Evolutionary conservation across 2,797 vertebrate species (phyloP).

Genomic region (Muscicapa striata): DNA sequence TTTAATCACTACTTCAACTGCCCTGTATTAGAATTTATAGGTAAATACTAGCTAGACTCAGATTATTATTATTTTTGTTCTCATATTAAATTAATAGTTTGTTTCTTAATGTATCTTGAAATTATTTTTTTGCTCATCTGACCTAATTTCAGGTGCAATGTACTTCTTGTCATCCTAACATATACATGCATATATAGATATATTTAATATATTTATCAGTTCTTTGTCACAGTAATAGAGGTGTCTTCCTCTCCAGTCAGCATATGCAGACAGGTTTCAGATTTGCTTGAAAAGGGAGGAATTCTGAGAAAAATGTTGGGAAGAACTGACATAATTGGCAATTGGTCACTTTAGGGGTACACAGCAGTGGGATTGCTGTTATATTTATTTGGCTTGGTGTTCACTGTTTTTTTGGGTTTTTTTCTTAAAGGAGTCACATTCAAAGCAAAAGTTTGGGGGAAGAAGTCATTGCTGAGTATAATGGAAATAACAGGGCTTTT

Average conservation of each 20-base stretch:
- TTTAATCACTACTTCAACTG: neutral
- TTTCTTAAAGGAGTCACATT: accelerated
- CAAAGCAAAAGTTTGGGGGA: neutral
- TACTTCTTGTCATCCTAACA: neutral
- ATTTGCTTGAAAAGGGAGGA: neutral
- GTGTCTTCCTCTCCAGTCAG: neutral
- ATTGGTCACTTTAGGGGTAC: neutral
- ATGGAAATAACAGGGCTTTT: neutral
- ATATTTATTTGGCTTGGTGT: neutral
- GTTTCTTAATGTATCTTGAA: neutral
- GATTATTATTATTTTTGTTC: neutral
- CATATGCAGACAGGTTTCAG: neutral
- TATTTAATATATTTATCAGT: neutral
- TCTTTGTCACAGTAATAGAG: neutral
- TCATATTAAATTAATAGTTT: neutral
- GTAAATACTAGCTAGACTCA: neutral
- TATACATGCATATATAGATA: accelerated
- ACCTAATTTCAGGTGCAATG: neutral
- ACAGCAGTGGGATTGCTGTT: neutral
- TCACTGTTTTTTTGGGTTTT: neutral
- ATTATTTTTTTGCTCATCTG: neutral
- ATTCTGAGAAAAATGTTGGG: neutral
- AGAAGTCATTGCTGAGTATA: neutral
- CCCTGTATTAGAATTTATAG: neutral
- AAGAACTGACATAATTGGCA: neutral